Conservation (phyloP, 1,140 invertebrate genomes). For the Drosophila ananassae region DNA sequence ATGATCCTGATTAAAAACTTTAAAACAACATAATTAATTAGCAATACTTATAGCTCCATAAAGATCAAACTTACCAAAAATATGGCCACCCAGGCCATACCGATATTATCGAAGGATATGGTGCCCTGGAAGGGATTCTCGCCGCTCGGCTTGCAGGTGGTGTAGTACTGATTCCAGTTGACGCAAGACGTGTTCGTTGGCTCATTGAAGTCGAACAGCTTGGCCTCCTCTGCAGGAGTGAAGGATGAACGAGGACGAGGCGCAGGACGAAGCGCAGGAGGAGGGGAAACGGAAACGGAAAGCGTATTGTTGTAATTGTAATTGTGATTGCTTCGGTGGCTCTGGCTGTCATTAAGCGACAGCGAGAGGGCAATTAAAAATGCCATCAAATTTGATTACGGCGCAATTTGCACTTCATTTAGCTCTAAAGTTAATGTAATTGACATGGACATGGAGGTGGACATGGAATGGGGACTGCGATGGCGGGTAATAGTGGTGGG, state of each 20-base stretch:
- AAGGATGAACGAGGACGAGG: background rate
- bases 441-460: background rate
- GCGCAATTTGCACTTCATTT: constrained; percentile 78
- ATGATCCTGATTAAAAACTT: no score
- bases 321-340: constrained; percentile 54
- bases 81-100: constrained; percentile 99
- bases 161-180: constrained; percentile 99
- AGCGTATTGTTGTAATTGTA: constrained; percentile 57
- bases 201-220: constrained; percentile 84
- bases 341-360: constrained; percentile 48
- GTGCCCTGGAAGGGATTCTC: constrained; percentile 99
- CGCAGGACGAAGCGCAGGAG: no score
- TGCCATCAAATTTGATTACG: constrained; percentile 79
- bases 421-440: constrained; percentile 57
- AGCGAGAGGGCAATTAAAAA: constrained; percentile 73
- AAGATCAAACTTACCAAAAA: constrained; percentile 92
- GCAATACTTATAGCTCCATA: no score
- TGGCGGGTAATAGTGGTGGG: background rate
- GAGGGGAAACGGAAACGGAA: constrained; percentile 9
- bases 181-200: constrained; percentile 91
- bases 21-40: no score
- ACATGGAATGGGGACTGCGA: background rate
- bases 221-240: constrained; percentile 78
- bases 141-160: constrained; percentile 95
- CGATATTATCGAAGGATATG: constrained; percentile 99